Conservation (phyloP, 2,113 vertebrate species). For the Chamaetylas fuelleborni region DNA sequence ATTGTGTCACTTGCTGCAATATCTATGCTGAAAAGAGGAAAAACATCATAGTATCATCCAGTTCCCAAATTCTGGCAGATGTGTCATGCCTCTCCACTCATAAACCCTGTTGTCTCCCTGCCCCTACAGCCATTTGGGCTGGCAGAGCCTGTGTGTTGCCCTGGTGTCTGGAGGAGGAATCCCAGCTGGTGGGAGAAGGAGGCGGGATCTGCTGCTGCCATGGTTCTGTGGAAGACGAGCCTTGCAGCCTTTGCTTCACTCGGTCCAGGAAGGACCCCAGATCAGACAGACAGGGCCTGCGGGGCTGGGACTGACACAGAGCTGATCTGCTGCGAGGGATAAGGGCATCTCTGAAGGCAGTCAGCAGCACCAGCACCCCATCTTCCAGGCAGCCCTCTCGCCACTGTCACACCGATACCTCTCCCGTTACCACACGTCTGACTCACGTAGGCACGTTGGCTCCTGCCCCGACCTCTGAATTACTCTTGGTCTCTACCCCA, state of each 20-base stretch:
- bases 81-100: neutral
- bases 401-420: neutral
- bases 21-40: neutral
- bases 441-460: fast-evolving
- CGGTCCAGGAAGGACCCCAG: neutral
- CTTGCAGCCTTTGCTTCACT: neutral
- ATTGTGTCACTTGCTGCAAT: neutral
- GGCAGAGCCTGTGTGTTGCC: neutral
- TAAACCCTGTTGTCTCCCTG: neutral
- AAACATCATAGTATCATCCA: neutral
- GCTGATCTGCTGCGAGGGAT: neutral
- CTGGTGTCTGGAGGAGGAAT: neutral
- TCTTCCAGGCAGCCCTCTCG: neutral
- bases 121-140: neutral
- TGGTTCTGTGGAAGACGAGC: fast-evolving
- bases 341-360: neutral
- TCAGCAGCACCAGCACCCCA: neutral
- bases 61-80: neutral
- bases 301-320: neutral
- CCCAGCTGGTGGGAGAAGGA: neutral
- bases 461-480: neutral
- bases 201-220: neutral
- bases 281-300: neutral
- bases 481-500: neutral
- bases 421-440: fast-evolving